Conservation (phyloP, 2,113 vertebrate species). For the Ahaetulla prasina region DNA sequence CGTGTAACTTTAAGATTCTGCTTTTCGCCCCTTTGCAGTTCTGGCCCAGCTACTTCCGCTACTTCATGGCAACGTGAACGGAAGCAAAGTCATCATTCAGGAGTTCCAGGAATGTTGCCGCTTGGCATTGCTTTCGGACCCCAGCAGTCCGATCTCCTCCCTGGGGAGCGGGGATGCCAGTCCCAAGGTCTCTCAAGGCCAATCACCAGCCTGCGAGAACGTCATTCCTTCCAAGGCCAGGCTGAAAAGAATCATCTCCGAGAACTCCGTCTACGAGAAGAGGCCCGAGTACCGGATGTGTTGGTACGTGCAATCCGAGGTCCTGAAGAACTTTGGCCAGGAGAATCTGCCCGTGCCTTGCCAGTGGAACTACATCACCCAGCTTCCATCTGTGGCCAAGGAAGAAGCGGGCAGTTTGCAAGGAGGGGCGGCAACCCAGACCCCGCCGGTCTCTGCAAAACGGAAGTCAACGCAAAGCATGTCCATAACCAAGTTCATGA, state of each 20-base stretch:
- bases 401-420: constrained; percentile 71
- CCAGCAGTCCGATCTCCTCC: accelerated
- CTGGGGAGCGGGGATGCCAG: background rate
- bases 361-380: constrained; percentile 87
- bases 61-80: constrained; percentile 90
- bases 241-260: constrained; percentile 84
- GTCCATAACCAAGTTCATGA: constrained; percentile 96
- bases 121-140: constrained; percentile 63
- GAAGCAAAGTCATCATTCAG: constrained; percentile 87
- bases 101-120: constrained; percentile 93
- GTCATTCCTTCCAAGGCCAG: constrained; percentile 81
- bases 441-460: constrained; percentile 67
- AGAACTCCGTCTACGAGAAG: constrained; percentile 90
- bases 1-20: background rate
- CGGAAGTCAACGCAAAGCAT: constrained; percentile 82
- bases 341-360: constrained; percentile 88
- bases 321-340: constrained; percentile 76
- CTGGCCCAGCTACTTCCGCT: constrained; percentile 81
- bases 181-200: constrained; percentile 46
- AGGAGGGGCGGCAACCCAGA: constrained; percentile 22
- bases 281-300: constrained; percentile 81
- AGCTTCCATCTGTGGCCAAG: constrained; percentile 67
- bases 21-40: constrained; percentile 45
- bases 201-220: constrained; percentile 36
- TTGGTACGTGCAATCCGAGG: constrained; percentile 88